Conservation (phyloP, 1,140 invertebrate genomes). For the Diprion similis region DNA sequence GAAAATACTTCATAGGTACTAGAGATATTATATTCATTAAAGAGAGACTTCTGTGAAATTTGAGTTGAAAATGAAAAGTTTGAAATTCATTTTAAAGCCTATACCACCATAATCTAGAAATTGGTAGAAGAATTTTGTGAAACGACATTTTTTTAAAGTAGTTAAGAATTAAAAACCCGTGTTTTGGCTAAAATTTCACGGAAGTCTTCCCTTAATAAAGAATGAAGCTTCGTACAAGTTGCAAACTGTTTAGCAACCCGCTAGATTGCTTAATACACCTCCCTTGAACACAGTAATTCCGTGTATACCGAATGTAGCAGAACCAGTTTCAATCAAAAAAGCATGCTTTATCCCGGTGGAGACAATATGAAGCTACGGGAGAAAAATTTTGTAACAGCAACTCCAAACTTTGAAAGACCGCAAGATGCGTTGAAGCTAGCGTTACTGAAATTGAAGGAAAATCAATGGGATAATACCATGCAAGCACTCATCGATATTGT, state of each 20-base stretch:
- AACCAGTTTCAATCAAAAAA: neutral
- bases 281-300: neutral
- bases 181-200: too few species aligned
- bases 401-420: conserved; percentile 22
- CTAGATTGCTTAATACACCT: too few species aligned
- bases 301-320: conserved; percentile 1
- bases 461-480: conserved; percentile 30
- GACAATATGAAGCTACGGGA: conserved; percentile 21
- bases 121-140: too few species aligned
- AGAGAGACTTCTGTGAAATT: too few species aligned
- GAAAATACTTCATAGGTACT: neutral
- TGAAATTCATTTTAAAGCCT: too few species aligned
- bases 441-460: conserved; percentile 28
- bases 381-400: conserved; percentile 11
- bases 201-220: too few species aligned
- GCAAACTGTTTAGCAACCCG: too few species aligned
- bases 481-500: conserved; percentile 28
- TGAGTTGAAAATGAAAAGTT: too few species aligned
- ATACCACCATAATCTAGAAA: too few species aligned
- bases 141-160: too few species aligned
- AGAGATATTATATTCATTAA: neutral
- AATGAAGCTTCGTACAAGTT: too few species aligned
- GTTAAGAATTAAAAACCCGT: too few species aligned
- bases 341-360: neutral
- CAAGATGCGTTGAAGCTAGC: conserved; percentile 27